phyloP scores from a whole-genome alignment of 2,797 vertebrate species.

The Fistularia commersonii region DNA sequence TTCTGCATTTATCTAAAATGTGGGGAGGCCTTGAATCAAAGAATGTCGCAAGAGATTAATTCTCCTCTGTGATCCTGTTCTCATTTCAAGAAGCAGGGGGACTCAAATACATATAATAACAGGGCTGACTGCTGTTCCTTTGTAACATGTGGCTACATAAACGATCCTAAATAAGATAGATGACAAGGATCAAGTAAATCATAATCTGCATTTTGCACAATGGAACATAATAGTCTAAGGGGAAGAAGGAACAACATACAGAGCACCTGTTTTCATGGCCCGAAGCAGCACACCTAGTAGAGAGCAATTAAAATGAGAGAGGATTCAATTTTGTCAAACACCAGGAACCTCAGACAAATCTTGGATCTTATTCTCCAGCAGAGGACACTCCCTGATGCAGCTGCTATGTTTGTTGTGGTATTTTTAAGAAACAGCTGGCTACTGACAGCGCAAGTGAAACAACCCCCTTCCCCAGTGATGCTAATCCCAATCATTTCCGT shows the following conservation, averaged over 20 bases:
- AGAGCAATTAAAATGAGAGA: constrained; percentile 80
- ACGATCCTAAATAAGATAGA: constrained; percentile 74
- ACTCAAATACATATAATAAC: constrained; percentile 66
- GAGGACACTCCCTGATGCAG: constrained; percentile 61
- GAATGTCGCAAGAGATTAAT: constrained; percentile 57
- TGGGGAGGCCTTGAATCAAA: constrained; percentile 47
- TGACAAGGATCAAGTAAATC: constrained; percentile 70
- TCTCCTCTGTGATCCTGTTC: constrained; percentile 62
- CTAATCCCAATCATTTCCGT: constrained; percentile 66
- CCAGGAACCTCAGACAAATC: constrained; percentile 79
- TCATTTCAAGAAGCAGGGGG: constrained; percentile 59
- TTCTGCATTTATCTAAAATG: constrained; percentile 19
- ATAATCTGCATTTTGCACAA: constrained; percentile 76
- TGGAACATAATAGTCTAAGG: constrained; percentile 65
- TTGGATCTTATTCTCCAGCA: constrained; percentile 74
- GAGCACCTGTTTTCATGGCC: constrained; percentile 65
- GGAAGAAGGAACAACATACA: constrained; percentile 63
- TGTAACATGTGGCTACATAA: constrained; percentile 71
- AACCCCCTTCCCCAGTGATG: constrained; percentile 44
- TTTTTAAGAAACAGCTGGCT: constrained; percentile 73
- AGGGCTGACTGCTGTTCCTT: constrained; percentile 64
- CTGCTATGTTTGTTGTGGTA: constrained; percentile 71
- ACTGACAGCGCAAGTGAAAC: constrained; percentile 55
- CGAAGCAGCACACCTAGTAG: constrained; percentile 74
- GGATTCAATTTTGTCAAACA: constrained; percentile 82